Evolutionary conservation across 2,113 vertebrate genomes (phyloP), one percentile per base, ranked within the genome.

Genomic region (Rhombomys opimus): DNA sequence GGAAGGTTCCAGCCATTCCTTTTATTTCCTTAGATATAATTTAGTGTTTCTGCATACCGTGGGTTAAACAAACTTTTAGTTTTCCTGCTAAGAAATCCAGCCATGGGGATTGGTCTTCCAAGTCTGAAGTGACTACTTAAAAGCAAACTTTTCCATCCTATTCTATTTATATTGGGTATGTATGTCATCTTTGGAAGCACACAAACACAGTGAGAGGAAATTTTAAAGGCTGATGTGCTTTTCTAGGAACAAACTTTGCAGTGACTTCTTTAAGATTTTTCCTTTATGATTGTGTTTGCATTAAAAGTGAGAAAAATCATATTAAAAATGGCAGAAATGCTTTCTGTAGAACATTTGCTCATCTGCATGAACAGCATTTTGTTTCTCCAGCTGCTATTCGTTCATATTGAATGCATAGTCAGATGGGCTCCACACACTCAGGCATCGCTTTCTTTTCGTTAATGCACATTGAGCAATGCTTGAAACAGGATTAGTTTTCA

Each of bases 351-450:
- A 90, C 77, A 89, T n/a, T 97, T 91, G 95, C 86, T 93, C 63
- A 86, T 97, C 91, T 95, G 92, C 95, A 89, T 91, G 90, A 52
- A 50, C 95, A 86, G 73, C 30, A 17, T 81, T 92, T 97, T 94
- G 89, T 95, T 90, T 96, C 78, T 61, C 95, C 94, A 97, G 97
- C 96, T 97, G 95, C 95, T 91, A 61, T 97, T 95, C n/a, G 91
- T 89, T 95, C 82, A 52, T 76, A 75, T 12, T 96, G 96, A 96
- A 97, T 93, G 68, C 89, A 41, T 85, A 90, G 78, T 97, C 91
- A 94, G 84, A 97, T 63, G 52, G 78, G 78, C 52, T 91, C 86
- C 59, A 72, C 57, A 88, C 41, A 96, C 73, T 78, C 72, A 32
- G 90, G 59, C 91, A 63, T 94, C 30, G 96, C 46, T 89, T 96